Conservation (phyloP, 2,113 vertebrate species). For the Gymnobelideus leadbeateri region DNA sequence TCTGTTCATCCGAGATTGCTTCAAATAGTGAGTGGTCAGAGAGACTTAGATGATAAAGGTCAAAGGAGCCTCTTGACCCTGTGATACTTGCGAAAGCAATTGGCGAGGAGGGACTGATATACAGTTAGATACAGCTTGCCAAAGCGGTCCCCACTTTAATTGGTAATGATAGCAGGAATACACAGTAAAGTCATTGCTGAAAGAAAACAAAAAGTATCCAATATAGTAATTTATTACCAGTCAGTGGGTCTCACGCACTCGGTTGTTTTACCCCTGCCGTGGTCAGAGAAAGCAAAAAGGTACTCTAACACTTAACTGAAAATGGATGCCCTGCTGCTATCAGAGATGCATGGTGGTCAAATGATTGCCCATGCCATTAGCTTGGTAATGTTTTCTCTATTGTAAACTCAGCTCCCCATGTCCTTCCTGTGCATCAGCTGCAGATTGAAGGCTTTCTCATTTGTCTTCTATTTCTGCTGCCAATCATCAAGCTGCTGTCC, state of each 20-base stretch:
- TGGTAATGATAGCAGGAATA: constrained; percentile 86
- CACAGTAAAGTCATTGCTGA: constrained; percentile 83
- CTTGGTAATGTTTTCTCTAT: constrained; percentile 87
- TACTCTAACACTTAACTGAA: constrained; percentile 86
- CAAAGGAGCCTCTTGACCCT: constrained; percentile 87
- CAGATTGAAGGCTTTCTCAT: constrained; percentile 86
- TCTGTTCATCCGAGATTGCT: constrained; percentile 92
- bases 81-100: constrained; percentile 81
- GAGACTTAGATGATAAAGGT: constrained; percentile 87
- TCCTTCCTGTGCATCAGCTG: constrained; percentile 85
- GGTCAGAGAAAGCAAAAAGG: constrained; percentile 86
- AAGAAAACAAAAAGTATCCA: constrained; percentile 89
- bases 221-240: constrained; percentile 90
- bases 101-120: constrained; percentile 80
- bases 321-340: constrained; percentile 87
- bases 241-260: constrained; percentile 82
- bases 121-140: constrained; percentile 83
- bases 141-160: constrained; percentile 84
- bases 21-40: constrained; percentile 85
- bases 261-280: constrained; percentile 86
- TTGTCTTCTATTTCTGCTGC: constrained; percentile 86
- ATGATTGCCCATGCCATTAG: constrained; percentile 87
- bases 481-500: constrained; percentile 83
- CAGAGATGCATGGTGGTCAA: constrained; percentile 83
- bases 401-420: constrained; percentile 83